phyloP scores from a whole-genome alignment of 1,140 invertebrate genomes.

The Archivesica marissinica region DNA sequence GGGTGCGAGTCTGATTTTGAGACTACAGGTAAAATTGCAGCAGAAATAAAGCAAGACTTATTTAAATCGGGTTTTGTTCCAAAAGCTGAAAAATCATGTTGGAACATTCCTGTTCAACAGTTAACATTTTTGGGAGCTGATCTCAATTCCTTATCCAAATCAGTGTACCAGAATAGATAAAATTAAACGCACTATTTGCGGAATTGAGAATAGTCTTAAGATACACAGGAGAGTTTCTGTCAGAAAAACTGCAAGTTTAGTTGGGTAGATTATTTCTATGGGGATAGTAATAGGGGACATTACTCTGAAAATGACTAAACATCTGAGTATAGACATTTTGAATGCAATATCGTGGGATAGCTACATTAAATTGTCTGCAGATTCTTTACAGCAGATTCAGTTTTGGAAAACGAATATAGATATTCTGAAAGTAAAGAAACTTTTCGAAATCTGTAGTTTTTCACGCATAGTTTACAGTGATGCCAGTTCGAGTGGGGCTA shows the following conservation, averaged over 20 bases:
- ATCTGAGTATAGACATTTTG: not conserved
- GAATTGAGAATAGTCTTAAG: not conserved
- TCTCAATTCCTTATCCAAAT: not conserved
- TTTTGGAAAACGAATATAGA: slow-evolving; percentile 17
- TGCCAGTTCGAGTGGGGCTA: slow-evolving; percentile 45
- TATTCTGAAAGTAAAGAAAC: not conserved
- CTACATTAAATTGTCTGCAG: not conserved
- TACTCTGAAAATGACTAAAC: slow-evolving; percentile 5
- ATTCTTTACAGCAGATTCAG: not conserved
- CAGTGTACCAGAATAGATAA: slow-evolving; percentile 10
- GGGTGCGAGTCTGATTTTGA: not conserved
- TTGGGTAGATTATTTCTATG: slow-evolving; percentile 39
- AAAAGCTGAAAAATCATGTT: slow-evolving; percentile 6
- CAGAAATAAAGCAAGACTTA: not conserved
- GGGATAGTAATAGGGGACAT: slow-evolving; percentile 27
- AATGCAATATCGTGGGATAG: slow-evolving; percentile 22
- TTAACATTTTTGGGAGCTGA: not conserved
- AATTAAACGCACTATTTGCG: not conserved
- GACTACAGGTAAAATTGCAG: not conserved
- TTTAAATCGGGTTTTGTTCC: slow-evolving; percentile 3
- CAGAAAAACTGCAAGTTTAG: slow-evolving; percentile 8
- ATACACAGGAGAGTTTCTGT: not conserved
- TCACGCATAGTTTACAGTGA: slow-evolving; percentile 47
- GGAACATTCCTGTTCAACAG: not conserved
- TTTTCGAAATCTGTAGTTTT: not conserved